Conservation (phyloP, 2,113 vertebrate species). For the Salvator merianae region DNA sequence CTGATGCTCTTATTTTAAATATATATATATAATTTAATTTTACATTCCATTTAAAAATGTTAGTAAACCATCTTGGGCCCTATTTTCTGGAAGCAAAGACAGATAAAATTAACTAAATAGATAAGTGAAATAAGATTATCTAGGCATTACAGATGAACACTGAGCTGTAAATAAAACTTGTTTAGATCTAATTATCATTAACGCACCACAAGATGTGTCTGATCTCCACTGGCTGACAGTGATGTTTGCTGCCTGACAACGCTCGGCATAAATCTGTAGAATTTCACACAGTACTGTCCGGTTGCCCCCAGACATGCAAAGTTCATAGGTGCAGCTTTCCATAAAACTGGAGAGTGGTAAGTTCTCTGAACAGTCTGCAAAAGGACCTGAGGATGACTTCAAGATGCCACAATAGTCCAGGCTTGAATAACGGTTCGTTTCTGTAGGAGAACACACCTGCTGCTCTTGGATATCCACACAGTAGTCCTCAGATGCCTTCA, state of each 20-base stretch:
- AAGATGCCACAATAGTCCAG: slow-evolving; percentile 59
- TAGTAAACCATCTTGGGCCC: too few relatives aligned
- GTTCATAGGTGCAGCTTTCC: slow-evolving; percentile 66
- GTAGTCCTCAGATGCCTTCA: not conserved
- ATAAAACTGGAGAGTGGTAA: slow-evolving; percentile 40
- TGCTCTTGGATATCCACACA: not conserved
- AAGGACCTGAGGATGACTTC: slow-evolving; percentile 56
- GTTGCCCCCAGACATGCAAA: slow-evolving; percentile 62
- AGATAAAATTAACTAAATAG: too few relatives aligned
- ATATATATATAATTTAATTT: too few relatives aligned
- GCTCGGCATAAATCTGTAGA: slow-evolving; percentile 55
- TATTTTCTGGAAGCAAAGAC: too few relatives aligned
- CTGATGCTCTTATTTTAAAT: too few relatives aligned
- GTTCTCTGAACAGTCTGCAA: slow-evolving; percentile 45
- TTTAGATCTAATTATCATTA: not conserved
- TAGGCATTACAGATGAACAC: not conserved
- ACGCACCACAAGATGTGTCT: slow-evolving; percentile 67
- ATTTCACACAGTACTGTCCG: slow-evolving; percentile 66
- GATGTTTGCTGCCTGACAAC: slow-evolving; percentile 62
- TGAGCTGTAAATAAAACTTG: not conserved
- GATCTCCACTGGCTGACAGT: slow-evolving; percentile 59
- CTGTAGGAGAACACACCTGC: slow-evolving; percentile 13
- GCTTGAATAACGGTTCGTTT: slow-evolving; percentile 44
- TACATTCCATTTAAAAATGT: too few relatives aligned
- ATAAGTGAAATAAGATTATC: too few relatives aligned